Conservation (phyloP, 2,797 vertebrate species). For the Pantherophis alleghaniensis region DNA sequence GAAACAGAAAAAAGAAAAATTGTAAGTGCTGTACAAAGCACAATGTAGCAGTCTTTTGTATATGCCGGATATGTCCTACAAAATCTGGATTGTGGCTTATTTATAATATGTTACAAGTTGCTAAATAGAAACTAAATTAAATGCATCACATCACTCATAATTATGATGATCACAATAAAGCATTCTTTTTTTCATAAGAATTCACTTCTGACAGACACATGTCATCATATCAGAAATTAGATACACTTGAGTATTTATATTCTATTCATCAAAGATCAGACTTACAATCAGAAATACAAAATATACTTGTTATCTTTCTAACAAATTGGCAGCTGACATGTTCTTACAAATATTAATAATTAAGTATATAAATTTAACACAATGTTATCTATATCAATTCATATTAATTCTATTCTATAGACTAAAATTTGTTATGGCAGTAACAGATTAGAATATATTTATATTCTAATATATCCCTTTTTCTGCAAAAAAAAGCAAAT, state of each 20-base stretch:
- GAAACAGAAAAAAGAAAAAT: background rate
- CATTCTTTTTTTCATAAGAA: slow-evolving; percentile 69
- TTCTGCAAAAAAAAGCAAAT: background rate
- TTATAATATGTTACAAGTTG: slow-evolving; percentile 25
- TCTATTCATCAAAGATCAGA: slow-evolving; percentile 46
- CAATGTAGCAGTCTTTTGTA: background rate
- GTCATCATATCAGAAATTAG: slow-evolving; percentile 65
- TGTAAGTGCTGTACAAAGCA: background rate
- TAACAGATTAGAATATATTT: slow-evolving; percentile 65
- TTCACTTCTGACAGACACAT: slow-evolving; percentile 67
- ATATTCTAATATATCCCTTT: background rate
- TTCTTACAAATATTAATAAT: slow-evolving; percentile 52
- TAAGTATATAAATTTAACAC: slow-evolving; percentile 71
- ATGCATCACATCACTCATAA: slow-evolving; percentile 54
- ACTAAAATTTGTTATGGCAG: slow-evolving; percentile 74
- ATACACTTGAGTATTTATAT: slow-evolving; percentile 65
- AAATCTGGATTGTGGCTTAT: background rate
- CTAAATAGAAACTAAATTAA: slow-evolving; percentile 59
- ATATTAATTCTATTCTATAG: slow-evolving; percentile 76
- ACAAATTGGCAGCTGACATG: slow-evolving; percentile 54
- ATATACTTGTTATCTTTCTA: slow-evolving; percentile 50
- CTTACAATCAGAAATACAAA: slow-evolving; percentile 25
- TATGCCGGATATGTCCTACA: background rate
- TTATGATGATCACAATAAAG: slow-evolving; percentile 51
- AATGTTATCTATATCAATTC: slow-evolving; percentile 77